Evolutionary conservation across 2,113 vertebrate species (phyloP).

Genomic region (Cyanoramphus novaezelandiae): DNA sequence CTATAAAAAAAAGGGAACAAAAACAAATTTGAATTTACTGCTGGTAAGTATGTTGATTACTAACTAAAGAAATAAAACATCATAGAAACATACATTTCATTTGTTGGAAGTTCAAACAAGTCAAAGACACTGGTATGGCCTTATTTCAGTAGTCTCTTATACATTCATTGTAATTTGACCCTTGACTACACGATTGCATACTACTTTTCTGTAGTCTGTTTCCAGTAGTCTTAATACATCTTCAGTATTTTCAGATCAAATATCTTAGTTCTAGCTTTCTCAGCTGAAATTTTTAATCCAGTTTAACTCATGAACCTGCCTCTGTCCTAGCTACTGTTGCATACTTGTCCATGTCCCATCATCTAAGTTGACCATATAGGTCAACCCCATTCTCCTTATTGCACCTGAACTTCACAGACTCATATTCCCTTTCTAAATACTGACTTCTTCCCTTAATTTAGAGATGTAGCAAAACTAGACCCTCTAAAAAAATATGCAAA

Average conservation of each 20-base stretch:
- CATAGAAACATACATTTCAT: not conserved
- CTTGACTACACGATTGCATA: not conserved
- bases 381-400: not conserved
- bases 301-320: not conserved
- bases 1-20: not conserved
- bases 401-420: not conserved
- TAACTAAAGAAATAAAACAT: not conserved
- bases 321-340: not conserved
- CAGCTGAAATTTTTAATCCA: not conserved
- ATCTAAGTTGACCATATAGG: not conserved
- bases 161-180: not conserved
- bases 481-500: not conserved
- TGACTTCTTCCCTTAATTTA: not conserved
- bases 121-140: not conserved
- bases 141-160: not conserved
- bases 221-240: not conserved
- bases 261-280: not conserved
- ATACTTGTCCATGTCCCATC: not conserved
- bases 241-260: not conserved
- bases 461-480: fast-evolving
- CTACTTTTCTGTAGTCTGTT: not conserved
- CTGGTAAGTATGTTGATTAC: not conserved
- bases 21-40: not conserved
- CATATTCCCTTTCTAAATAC: not conserved
- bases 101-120: not conserved